A percentile compares a stretch with the other conserved stretches of the same genome.
Conservation (phyloP, 2,797 vertebrate genomes). For the Bovichtus diacanthus region DNA sequence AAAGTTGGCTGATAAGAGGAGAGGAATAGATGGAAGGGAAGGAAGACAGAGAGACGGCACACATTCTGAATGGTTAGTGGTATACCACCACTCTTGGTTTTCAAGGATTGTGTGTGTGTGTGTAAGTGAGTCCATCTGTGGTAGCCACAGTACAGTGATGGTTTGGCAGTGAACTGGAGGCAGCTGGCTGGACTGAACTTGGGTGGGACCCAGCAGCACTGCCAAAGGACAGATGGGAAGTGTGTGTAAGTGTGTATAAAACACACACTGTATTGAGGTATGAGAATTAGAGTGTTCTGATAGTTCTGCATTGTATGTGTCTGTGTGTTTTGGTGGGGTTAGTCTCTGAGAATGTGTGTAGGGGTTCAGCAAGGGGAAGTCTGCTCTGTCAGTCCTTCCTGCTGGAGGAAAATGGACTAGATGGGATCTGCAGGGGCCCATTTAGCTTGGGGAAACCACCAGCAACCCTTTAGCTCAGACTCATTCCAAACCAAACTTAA, state of each 20-base stretch:
- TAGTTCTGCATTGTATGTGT: slow-evolving; percentile 14
- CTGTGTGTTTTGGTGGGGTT: slow-evolving; percentile 14
- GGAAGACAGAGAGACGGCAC: slow-evolving; percentile 39
- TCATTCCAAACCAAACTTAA: slow-evolving; percentile 32
- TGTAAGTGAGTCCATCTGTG: slow-evolving; percentile 60
- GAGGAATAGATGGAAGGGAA: slow-evolving; percentile 23
- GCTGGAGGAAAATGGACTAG: slow-evolving; percentile 60
- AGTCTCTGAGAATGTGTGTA: slow-evolving; percentile 17
- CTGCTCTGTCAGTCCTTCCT: slow-evolving; percentile 57
- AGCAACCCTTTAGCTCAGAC: slow-evolving; percentile 38
- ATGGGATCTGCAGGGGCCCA: slow-evolving; percentile 55
- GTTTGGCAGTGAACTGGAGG: slow-evolving; percentile 52
- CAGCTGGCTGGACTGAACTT: slow-evolving; percentile 56
- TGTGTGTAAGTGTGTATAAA: slow-evolving; percentile 33
- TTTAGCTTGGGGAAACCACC: slow-evolving; percentile 52
- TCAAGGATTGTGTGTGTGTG: slow-evolving; percentile 15
- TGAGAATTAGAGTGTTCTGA: slow-evolving; percentile 10
- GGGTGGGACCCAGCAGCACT: slow-evolving; percentile 45
- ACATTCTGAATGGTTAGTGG: slow-evolving; percentile 52
- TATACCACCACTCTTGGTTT: slow-evolving; percentile 50
- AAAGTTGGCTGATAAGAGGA: slow-evolving; percentile 22
- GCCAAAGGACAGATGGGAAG: slow-evolving; percentile 60
- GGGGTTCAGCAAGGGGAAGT: slow-evolving; percentile 34
- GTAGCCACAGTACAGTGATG: slow-evolving; percentile 52
- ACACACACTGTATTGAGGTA: slow-evolving; percentile 12